These are phyloP conservation scores for Lithophane semibrunnea DNA, from an alignment of 2,888 invertebrate species.

Conservation along the genomic window DNA sequence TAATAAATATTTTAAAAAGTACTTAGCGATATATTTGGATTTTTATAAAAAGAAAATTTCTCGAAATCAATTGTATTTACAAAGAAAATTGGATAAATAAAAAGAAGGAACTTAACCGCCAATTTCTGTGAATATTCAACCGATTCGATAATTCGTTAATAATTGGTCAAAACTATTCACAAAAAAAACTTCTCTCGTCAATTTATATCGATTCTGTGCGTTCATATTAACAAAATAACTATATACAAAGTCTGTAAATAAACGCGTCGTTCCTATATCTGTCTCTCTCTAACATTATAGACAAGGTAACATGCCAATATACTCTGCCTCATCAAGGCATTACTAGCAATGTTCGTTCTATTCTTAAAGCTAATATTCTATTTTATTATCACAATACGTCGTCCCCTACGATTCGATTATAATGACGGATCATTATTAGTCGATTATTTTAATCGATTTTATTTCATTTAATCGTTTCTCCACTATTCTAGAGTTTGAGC, in stretches of 20 bases:
- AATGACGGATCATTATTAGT: constrained; percentile 51
- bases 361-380: constrained; percentile 72
- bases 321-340: constrained; percentile 54
- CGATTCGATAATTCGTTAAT: constrained; percentile 11
- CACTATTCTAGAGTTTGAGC: constrained; percentile 77
- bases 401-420: constrained; percentile 70
- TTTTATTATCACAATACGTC: constrained; percentile 80
- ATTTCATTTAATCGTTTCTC: constrained; percentile 59
- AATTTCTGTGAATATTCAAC: constrained; percentile 14
- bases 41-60: constrained; percentile 12
- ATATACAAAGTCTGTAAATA: constrained; percentile 64
- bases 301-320: constrained; percentile 57
- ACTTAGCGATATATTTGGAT: not conserved
- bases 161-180: constrained; percentile 46
- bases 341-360: constrained; percentile 62
- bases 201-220: constrained; percentile 59
- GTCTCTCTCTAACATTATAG: constrained; percentile 56
- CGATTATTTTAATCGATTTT: constrained; percentile 62
- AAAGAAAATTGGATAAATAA: constrained; percentile 26
- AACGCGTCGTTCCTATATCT: constrained; percentile 53
- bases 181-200: constrained; percentile 37
- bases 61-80: constrained; percentile 36
- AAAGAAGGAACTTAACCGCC: constrained; percentile 50
- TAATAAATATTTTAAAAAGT: constrained; percentile 21
- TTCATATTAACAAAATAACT: constrained; percentile 60